Base-by-base conservation (phyloP, 1,140 invertebrate genomes). In the Habropoda laboriosa region DNA sequence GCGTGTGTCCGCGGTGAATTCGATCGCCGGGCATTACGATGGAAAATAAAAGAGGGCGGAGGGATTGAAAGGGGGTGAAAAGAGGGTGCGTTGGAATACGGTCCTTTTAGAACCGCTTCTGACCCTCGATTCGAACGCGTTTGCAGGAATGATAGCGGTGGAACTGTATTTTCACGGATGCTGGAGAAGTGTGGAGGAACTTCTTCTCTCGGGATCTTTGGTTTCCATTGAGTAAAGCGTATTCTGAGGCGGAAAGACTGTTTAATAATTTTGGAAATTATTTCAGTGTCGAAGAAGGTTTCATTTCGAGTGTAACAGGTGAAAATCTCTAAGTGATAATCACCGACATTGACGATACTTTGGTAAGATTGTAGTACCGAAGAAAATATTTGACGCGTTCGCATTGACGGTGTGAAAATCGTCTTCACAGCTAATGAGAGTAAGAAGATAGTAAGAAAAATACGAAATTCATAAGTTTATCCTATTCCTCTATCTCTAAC, bases 21-120 rank as follows among this genome's bases (percentile, higher is more conserved):
- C 81, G 81, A 84, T 84, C 68, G 63, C 45, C 21, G 40, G 40
- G 60, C 66, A 83, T 83, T 61, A 79, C 61, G 49, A 2, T n/a
- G 64, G 45, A 21, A 32, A 49, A 67, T 67, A 27, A 49, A 45
- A 66, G 2, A 21, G 40, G 8, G 30, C 2, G 55, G 3, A 30
- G 7, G 21, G 7, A 30, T 3, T 21, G 13, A 7, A 4, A 58
- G 18, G 47, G 35, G 12, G 6, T n/a, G 47, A 61, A 13, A n/a
- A 71, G 64, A 51, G 45, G 32, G 30, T 13, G 30, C 6, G 49
- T 32, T 61, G 66, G 8, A 13, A 32, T 63, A 55, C 55, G 35
- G 24, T 60, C 30, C 40, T 45, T 3, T 38, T 45, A 27, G 55
- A 72, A 32, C 10, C 40, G 40, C 1, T 45, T 45, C n/a, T 27